Evolutionary conservation across 92 coral and sea anemone species (phyloP).

Genomic region (Nematostella vectensis): DNA sequence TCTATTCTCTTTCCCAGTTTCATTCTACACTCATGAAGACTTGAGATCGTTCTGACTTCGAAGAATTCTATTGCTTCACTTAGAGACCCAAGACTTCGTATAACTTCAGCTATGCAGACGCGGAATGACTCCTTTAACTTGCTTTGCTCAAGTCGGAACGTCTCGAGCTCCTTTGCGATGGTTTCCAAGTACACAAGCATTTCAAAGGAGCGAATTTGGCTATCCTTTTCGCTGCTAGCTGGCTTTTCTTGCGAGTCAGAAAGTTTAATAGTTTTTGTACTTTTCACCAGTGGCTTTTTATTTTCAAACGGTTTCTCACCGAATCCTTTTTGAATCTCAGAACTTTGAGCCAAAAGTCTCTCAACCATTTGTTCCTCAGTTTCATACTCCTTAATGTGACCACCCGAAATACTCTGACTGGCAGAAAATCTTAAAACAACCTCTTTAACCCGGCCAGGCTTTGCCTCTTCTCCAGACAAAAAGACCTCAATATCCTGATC

Average conservation of each 20-base stretch:
- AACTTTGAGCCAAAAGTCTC: background rate
- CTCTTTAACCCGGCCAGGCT: no score
- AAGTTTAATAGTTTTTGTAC: background rate
- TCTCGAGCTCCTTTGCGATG: constrained; percentile 22
- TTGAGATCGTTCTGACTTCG: constrained; percentile 4
- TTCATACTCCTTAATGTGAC: background rate
- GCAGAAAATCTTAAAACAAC: no score
- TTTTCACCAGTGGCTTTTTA: background rate
- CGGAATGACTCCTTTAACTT: constrained; percentile 13
- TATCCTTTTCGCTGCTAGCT: constrained; percentile 5
- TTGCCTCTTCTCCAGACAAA: no score
- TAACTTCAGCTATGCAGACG: constrained; percentile 10
- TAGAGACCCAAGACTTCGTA: constrained; percentile 8
- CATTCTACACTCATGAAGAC: constrained; percentile 8
- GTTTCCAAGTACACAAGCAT: constrained; percentile 27
- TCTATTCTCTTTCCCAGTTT: constrained; percentile 11
- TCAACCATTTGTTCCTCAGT: background rate
- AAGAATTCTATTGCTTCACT: constrained; percentile 8
- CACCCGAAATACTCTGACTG: background rate
- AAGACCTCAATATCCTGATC: no score
- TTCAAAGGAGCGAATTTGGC: constrained; percentile 26
- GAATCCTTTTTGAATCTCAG: background rate
- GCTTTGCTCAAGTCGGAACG: constrained; percentile 15
- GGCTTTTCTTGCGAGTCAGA: background rate
- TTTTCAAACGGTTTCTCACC: background rate